A percentile compares a stretch with the other conserved stretches of the same genome.
Evolutionary conservation across 2,113 vertebrate species (phyloP).

Genomic region (Coptodon bakossiorum): DNA sequence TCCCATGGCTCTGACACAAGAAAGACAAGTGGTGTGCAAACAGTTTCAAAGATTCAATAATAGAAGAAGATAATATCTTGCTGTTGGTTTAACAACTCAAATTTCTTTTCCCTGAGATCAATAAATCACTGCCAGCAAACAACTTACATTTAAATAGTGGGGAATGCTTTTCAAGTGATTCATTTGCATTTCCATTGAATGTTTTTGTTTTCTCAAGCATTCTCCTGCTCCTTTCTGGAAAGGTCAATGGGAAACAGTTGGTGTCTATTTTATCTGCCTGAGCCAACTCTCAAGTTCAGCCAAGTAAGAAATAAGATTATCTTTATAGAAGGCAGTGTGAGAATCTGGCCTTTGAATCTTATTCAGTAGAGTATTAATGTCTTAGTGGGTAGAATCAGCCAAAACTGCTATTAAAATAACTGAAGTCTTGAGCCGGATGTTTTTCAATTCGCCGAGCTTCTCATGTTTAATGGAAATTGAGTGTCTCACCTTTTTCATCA

Average conservation of each 20-base stretch:
- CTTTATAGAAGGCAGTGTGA: conserved; percentile 54
- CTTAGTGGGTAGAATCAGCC: conserved; percentile 43
- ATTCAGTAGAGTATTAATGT: conserved; percentile 60
- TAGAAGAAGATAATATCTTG: conserved; percentile 5
- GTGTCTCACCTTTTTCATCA: conserved; percentile 54
- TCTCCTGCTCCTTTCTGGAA: conserved; percentile 46
- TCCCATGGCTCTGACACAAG: background rate
- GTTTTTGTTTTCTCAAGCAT: conserved; percentile 63
- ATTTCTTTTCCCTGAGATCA: conserved; percentile 29
- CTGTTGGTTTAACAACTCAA: conserved; percentile 27
- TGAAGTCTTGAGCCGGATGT: conserved; percentile 38
- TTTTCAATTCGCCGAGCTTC: conserved; percentile 47
- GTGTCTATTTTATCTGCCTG: conserved; percentile 65
- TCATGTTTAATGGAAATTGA: conserved; percentile 60
- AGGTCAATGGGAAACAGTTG: conserved; percentile 66
- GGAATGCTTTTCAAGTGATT: conserved; percentile 35
- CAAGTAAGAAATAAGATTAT: conserved; percentile 71
- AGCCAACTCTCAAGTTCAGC: conserved; percentile 65
- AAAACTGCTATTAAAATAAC: conserved; percentile 58
- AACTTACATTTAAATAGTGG: conserved; percentile 28
- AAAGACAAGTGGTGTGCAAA: conserved; percentile 7
- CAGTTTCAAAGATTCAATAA: conserved; percentile 8
- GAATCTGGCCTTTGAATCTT: conserved; percentile 63
- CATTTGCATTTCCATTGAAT: conserved; percentile 71
- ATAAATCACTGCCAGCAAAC: conserved; percentile 54